Evolutionary conservation across 1,140 invertebrate species (phyloP).

Genomic region (Protaetia brevitarsis): DNA sequence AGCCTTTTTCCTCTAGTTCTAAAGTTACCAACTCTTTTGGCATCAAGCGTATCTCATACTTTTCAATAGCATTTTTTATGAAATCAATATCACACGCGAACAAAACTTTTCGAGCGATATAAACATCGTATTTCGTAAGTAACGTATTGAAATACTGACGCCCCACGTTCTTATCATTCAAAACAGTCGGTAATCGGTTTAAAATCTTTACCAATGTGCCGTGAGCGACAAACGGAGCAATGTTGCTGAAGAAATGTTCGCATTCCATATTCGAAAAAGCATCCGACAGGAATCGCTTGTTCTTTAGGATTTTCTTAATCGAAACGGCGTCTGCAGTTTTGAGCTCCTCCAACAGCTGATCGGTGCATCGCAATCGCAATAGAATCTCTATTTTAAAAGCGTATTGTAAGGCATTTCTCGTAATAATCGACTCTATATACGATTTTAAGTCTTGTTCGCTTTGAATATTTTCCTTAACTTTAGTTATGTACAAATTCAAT

Average conservation of each 20-base stretch:
- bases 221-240: background rate
- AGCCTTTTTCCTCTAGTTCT: background rate
- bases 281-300: background rate
- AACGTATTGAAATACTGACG: background rate
- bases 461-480: background rate
- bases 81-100: background rate
- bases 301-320: background rate
- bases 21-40: background rate
- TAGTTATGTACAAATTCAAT: background rate
- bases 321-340: background rate
- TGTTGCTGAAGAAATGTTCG: background rate
- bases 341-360: background rate
- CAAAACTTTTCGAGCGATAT: background rate
- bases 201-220: background rate
- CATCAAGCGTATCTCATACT: background rate
- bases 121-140: background rate
- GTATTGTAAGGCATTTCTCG: background rate
- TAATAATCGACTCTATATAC: background rate
- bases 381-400: background rate
- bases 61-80: background rate
- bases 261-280: background rate
- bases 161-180: background rate
- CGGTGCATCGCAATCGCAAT: background rate
- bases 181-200: background rate
- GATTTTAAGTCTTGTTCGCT: background rate